Percentiles rank a stretch among this genome's conserved stretches.
Conservation (phyloP, 2,113 vertebrate genomes). For the Hylia prasina region DNA sequence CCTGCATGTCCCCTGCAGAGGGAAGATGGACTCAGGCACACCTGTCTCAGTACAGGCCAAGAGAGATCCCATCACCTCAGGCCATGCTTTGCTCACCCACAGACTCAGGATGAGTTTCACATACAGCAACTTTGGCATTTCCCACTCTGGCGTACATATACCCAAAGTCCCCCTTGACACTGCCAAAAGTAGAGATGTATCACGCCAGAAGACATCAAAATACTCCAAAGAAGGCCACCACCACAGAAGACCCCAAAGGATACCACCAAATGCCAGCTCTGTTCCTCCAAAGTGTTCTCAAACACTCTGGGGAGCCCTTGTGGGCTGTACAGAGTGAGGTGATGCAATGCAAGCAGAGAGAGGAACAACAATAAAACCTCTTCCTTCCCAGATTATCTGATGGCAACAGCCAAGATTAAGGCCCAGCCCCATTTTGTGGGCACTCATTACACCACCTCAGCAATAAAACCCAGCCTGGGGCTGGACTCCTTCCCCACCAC, state of each 20-base stretch:
- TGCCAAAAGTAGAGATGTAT: not conserved
- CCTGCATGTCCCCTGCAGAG: rapidly evolving
- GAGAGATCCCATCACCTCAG: not conserved
- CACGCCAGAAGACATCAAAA: not conserved
- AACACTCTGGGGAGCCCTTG: not conserved
- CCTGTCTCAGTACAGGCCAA: not conserved
- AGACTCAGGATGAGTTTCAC: not conserved
- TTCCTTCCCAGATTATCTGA: not conserved
- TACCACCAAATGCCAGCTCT: not conserved
- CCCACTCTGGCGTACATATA: too few species aligned
- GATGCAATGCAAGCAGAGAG: not conserved
- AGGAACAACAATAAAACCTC: not conserved
- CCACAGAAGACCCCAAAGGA: not conserved
- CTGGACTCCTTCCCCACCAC: not conserved
- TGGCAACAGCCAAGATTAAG: not conserved
- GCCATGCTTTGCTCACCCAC: not conserved
- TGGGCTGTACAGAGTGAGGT: not conserved
- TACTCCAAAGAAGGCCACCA: not conserved
- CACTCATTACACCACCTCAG: not conserved
- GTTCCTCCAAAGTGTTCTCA: not conserved
- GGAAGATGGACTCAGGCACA: not conserved
- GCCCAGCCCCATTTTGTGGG: not conserved
- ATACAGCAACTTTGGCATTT: not conserved
- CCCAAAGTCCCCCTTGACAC: not conserved
- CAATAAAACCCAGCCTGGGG: not conserved